Conservation (phyloP, 2,113 vertebrate species). For the Siniperca chuatsi region DNA sequence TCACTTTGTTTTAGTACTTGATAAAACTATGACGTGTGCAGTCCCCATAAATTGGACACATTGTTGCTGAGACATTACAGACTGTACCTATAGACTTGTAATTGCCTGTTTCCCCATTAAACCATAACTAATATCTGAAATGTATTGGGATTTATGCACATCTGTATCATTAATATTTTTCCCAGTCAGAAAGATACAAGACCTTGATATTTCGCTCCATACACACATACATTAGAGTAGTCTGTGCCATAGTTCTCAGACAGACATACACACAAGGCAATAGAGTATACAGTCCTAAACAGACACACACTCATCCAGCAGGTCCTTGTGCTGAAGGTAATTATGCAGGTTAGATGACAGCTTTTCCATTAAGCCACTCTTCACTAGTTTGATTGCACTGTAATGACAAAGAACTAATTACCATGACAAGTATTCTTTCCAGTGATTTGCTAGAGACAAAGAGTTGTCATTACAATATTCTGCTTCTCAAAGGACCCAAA, state of each 20-base stretch:
- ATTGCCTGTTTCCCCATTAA: neutral
- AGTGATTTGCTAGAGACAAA: constrained; percentile 52
- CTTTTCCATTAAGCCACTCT: constrained; percentile 66
- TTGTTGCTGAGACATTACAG: constrained; percentile 6
- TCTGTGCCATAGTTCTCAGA: neutral
- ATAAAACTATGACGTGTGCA: neutral
- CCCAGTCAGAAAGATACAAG: neutral
- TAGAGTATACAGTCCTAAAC: no score
- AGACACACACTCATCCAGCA: constrained; percentile 3
- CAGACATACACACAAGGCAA: neutral
- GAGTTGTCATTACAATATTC: constrained; percentile 49
- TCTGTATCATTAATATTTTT: neutral
- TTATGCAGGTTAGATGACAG: constrained; percentile 60
- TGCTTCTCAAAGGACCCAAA: constrained; percentile 31
- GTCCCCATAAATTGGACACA: neutral
- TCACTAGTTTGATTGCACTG: constrained; percentile 61
- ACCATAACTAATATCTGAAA: neutral
- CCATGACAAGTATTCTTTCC: constrained; percentile 61
- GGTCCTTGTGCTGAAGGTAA: constrained; percentile 36
- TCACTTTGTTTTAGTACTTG: neutral
- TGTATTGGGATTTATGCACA: neutral
- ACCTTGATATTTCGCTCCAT: constrained; percentile 8
- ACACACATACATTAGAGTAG: neutral
- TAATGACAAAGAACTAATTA: constrained; percentile 68
- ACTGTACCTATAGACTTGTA: neutral